phyloP scores from a whole-genome alignment of 2,888 invertebrate species.

The Limenitis camilla region DNA sequence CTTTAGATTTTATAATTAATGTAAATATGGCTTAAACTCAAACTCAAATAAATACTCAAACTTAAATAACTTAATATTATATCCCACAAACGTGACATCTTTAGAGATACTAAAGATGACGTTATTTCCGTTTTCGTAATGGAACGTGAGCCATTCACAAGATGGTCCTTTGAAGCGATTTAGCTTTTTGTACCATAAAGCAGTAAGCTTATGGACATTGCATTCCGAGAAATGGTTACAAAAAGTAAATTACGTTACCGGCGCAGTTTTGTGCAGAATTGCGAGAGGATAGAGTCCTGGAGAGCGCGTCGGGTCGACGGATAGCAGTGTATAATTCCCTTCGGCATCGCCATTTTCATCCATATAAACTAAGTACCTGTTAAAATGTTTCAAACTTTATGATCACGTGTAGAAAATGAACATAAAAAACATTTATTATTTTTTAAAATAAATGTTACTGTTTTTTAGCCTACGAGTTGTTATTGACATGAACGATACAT shows the following conservation, averaged over 20 bases:
- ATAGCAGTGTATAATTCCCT: conserved; percentile 93
- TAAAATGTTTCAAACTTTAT: neutral
- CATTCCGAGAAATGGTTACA: neutral
- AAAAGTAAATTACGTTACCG: conserved; percentile 68
- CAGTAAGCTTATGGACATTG: neutral
- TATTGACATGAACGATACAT: too few relatives aligned
- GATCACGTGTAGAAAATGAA: too few relatives aligned
- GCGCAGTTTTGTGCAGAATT: conserved; percentile 80
- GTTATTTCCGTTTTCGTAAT: conserved; percentile 8
- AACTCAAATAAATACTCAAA: too few relatives aligned
- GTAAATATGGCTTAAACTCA: too few relatives aligned
- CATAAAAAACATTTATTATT: too few relatives aligned
- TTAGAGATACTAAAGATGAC: conserved; percentile 5
- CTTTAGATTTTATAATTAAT: too few relatives aligned
- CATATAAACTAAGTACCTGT: conserved; percentile 92
- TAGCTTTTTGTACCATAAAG: conserved; percentile 5
- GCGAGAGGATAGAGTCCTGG: conserved; percentile 86
- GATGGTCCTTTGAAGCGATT: conserved; percentile 11
- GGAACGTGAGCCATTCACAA: conserved; percentile 6
- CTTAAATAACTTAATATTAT: conserved; percentile 3
- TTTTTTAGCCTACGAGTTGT: too few relatives aligned
- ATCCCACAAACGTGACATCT: conserved; percentile 1
- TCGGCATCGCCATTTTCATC: conserved; percentile 94
- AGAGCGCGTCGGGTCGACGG: conserved; percentile 62
- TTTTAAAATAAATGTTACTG: too few relatives aligned